phyloP scores from a whole-genome alignment of 2,113 vertebrate genomes.

The Triplophysa dalaica region DNA sequence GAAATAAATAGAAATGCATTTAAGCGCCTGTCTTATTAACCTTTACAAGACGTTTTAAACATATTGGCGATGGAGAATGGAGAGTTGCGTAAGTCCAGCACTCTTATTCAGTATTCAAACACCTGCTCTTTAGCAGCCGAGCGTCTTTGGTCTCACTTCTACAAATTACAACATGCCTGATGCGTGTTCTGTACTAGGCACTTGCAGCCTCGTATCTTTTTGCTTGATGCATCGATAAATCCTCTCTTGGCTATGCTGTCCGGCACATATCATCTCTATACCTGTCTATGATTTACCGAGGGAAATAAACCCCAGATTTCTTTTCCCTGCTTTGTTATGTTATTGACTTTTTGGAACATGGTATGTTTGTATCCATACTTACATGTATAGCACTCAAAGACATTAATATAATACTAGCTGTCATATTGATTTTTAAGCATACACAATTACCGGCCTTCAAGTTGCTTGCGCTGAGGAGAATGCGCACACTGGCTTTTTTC shows the following conservation, averaged over 20 bases:
- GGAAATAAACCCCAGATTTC: slow-evolving; percentile 8
- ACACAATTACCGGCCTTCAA: slow-evolving; percentile 15
- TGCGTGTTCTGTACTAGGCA: background rate
- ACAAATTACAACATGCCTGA: background rate
- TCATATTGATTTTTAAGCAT: slow-evolving; percentile 45
- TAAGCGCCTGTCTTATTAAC: slow-evolving; percentile 7
- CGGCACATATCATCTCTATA: background rate
- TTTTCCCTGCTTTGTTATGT: slow-evolving; percentile 11
- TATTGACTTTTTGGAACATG: slow-evolving; percentile 24
- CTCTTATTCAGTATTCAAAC: background rate
- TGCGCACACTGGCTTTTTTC: slow-evolving; percentile 26
- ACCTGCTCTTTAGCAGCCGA: background rate
- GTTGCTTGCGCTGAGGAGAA: background rate
- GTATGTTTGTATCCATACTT: slow-evolving; percentile 32
- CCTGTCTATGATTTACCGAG: background rate
- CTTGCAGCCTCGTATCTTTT: background rate
- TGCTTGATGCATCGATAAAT: background rate
- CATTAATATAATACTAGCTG: slow-evolving; percentile 42
- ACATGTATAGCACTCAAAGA: slow-evolving; percentile 23
- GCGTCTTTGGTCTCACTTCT: background rate
- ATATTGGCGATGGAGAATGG: too few species aligned
- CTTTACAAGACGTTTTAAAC: background rate
- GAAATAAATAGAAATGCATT: background rate
- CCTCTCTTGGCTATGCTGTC: background rate
- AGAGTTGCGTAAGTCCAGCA: background rate